Conservation (phyloP, 92 coral and sea anemone species). For the Palythoa grandis region DNA sequence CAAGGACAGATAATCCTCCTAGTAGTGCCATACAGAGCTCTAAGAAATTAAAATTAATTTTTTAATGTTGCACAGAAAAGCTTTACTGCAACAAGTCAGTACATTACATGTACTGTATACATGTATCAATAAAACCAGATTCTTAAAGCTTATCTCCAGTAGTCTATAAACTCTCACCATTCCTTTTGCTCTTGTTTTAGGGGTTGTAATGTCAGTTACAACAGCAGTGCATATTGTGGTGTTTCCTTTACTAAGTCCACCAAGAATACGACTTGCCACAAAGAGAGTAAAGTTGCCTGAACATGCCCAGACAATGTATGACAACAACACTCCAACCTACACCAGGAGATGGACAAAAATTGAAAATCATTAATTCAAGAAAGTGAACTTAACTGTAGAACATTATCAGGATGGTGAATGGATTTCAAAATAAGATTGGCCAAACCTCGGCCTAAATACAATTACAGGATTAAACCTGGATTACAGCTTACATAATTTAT, state of each 20-base stretch:
- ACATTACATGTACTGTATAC: too few relatives aligned
- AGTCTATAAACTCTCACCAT: constrained; percentile 68
- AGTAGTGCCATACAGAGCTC: too few relatives aligned
- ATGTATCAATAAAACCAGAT: too few relatives aligned
- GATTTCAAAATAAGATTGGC: not conserved
- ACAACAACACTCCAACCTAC: constrained; percentile 83
- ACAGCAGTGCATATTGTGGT: constrained; percentile 93
- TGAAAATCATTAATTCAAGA: not conserved
- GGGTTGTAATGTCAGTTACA: constrained; percentile 87
- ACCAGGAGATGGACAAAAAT: constrained; percentile 4
- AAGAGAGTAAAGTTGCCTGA: constrained; percentile 89
- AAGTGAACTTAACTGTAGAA: not conserved
- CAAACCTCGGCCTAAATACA: too few relatives aligned
- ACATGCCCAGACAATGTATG: constrained; percentile 85
- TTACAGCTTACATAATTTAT: too few relatives aligned
- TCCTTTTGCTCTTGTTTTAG: constrained; percentile 92
- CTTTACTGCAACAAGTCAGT: too few relatives aligned
- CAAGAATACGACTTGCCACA: constrained; percentile 91
- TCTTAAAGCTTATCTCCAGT: not conserved
- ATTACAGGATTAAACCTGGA: too few relatives aligned
- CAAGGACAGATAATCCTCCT: too few relatives aligned
- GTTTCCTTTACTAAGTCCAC: constrained; percentile 95
- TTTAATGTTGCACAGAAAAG: too few relatives aligned
- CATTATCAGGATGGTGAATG: not conserved
- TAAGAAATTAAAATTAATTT: too few relatives aligned